Evolutionary conservation across 2,113 vertebrate genomes (phyloP), one percentile per base, ranked within the genome.

Genomic region (Eubucco bourcierii): DNA sequence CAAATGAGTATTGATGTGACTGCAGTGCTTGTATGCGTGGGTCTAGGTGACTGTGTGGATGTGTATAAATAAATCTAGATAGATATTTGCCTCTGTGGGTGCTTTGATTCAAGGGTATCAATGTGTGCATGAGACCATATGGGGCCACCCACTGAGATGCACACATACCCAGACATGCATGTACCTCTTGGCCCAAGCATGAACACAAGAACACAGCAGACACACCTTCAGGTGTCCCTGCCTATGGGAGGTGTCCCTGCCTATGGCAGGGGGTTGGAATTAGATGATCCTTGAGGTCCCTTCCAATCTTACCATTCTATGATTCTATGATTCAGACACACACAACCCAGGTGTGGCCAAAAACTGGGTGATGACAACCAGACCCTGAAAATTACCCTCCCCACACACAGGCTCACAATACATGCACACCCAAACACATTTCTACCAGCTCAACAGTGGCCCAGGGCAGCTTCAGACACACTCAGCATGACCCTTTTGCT

Each of bases 171-270:
- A 31, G 39, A 44, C 23, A 18, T 5, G 29, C 7, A 25, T 0
- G 0, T 11, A 7, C 10, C 6, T 11, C 78, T 60, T 50, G 56
- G 41, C 66, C 71, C 34, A 58, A 68, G 58, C 50, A 9, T 1
- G 15, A 39, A 11, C 0, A 0, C 31, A 61, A 29, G 73, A 64
- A 23, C 1, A 3, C 4, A 5, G 39, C 17, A 8, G 6, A 4
- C 11, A n/a, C 34, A 3, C 58, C 29, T 68, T 7, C 15, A n/a
- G n/a, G n/a, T n/a, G n/a, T n/a, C n/a, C n/a, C n/a, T n/a, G n/a
- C n/a, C n/a, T n/a, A n/a, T n/a, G n/a, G n/a, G n/a, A n/a, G n/a
- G n/a, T n/a, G n/a, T n/a, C n/a, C n/a, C n/a, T n/a, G n/a, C n/a
- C n/a, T n/a, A n/a, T n/a, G n/a, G n/a, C n/a, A n/a, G n/a, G n/a